Percentiles rank a stretch among this genome's conserved stretches.
phyloP scores from a whole-genome alignment of 2,888 invertebrate genomes.

The Dendrolimus houi region DNA sequence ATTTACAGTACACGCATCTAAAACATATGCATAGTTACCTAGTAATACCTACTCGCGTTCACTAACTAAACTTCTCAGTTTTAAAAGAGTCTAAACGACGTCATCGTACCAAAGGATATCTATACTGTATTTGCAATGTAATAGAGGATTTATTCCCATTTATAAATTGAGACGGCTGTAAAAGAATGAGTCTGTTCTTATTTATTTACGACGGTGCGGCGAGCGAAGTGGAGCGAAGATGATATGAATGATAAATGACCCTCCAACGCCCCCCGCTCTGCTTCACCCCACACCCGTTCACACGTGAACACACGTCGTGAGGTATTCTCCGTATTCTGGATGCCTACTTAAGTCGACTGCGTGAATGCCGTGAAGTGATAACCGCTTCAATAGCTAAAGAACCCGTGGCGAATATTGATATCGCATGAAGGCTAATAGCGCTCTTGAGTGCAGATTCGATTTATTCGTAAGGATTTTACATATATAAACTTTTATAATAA shows the following conservation, averaged over 20 bases:
- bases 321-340: constrained; percentile 53
- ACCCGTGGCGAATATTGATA: constrained; percentile 50
- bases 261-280: constrained; percentile 42
- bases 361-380: constrained; percentile 56
- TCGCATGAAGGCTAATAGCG: constrained; percentile 17
- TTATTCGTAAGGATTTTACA: too few relatives aligned
- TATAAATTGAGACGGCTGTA: constrained; percentile 47
- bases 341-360: constrained; percentile 52
- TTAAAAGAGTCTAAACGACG: constrained; percentile 25
- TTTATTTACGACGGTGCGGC: constrained; percentile 76
- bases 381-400: constrained; percentile 48
- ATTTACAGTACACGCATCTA: constrained; percentile 47
- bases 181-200: constrained; percentile 76
- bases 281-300: constrained; percentile 38
- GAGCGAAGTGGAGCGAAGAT: constrained; percentile 77
- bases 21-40: constrained; percentile 62
- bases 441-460: too few relatives aligned
- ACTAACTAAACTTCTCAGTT: constrained; percentile 30
- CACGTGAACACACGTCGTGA: constrained; percentile 65
- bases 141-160: constrained; percentile 17
- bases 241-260: constrained; percentile 78
- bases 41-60: constrained; percentile 38
- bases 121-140: constrained; percentile 13
- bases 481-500: too few relatives aligned
- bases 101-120: constrained; percentile 13